Evolutionary conservation across 2,797 vertebrate species (phyloP), one percentile per base, ranked within the genome.

Genomic region (Lateolabrax maculatus): DNA sequence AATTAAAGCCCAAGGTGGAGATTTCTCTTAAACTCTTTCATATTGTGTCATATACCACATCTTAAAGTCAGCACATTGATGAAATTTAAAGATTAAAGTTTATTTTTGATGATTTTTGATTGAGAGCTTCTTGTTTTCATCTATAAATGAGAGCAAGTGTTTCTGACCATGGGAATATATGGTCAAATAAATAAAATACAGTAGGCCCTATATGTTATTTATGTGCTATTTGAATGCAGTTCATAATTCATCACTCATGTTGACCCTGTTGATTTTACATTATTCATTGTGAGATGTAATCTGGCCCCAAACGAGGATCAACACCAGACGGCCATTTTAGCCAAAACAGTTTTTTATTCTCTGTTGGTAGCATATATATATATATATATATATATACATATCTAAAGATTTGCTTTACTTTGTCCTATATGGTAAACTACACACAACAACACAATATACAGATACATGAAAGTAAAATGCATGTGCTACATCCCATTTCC

Each of bases 241-340:
- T 81, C 44, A 88, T 85, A 83, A 91, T 88, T 86, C 62, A 92
- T 88, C 66, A 72, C 60, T 72, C 75, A 55, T 74, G 84, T 63
- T 79, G 69, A 85, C 44, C 72, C 51, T 77, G 73, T 79, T 79
- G 88, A 83, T 86, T 90, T 85, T 66, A 75, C 79, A 90, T 91
- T 80, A 87, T 85, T 90, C 81, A 80, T 53, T 71, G 43, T 21
- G 65, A 69, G 61, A 90, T 79, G 74, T 89, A 55, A 78, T 61
- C 21, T 37, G 43, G 36, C 31, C 31, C 23, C 1, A 9, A 29
- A 27, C 15, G 56, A 68, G 69, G 18, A 60, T 36, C 71, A 73
- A 55, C 29, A 41, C 41, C 29, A 23, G 27, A 11, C 36, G 36
- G 46, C 13, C 2, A 19, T 48, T 31, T 29, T 5, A 53, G 16